Evolutionary conservation across 2,797 vertebrate species (phyloP).

Genomic region (Menidia menidia): DNA sequence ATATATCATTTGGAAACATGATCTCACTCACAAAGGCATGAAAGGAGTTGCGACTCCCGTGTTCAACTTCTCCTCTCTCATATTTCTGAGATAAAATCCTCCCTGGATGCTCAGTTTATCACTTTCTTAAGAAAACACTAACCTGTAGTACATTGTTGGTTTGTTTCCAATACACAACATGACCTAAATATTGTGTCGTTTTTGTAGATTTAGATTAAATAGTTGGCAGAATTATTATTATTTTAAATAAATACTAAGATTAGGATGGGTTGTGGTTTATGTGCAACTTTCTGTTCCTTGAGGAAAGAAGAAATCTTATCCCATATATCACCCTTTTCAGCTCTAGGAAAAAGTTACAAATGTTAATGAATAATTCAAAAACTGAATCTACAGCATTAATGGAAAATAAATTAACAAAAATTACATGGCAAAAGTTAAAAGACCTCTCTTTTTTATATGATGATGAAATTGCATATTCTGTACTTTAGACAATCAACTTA

Average conservation of each 20-base stretch:
- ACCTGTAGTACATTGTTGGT: constrained; percentile 26
- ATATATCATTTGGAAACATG: constrained; percentile 24
- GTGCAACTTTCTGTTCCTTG: not conserved
- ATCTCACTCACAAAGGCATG: constrained; percentile 47
- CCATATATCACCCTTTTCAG: not conserved
- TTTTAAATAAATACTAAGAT: constrained; percentile 31
- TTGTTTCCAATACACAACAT: constrained; percentile 11
- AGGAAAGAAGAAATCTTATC: not conserved
- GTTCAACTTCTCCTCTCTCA: constrained; percentile 31
- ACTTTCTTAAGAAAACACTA: constrained; percentile 37
- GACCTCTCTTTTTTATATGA: no score
- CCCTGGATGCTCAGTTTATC: constrained; percentile 35
- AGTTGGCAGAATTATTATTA: constrained; percentile 34
- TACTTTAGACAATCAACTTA: no score
- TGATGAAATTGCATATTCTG: no score
- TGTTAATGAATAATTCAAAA: not conserved
- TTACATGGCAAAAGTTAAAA: no score
- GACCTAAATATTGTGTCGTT: constrained; percentile 15
- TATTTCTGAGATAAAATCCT: constrained; percentile 53
- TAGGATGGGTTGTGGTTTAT: not conserved
- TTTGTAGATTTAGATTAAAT: constrained; percentile 16
- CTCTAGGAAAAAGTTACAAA: not conserved
- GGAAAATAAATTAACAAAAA: no score
- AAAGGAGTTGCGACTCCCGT: constrained; percentile 54
- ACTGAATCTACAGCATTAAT: no score